These are phyloP conservation scores for Goniozus legneri DNA, from an alignment of 1,140 invertebrate genomes.

Conservation along the genomic window DNA sequence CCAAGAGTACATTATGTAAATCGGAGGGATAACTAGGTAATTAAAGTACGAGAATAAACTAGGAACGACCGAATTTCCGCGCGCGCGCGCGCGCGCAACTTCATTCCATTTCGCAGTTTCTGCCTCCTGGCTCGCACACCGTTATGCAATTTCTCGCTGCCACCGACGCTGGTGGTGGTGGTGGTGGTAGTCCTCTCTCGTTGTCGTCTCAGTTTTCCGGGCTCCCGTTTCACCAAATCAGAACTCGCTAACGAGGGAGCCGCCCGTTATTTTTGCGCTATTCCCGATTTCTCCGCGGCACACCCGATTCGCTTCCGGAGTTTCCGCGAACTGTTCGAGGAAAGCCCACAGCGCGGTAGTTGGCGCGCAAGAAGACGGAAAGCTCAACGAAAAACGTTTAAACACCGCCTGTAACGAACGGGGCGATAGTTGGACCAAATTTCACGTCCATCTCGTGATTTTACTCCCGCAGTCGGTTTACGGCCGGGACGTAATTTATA, in stretches of 20 bases:
- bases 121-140: background rate
- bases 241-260: conserved; percentile 26
- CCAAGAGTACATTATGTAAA: conserved; percentile 33
- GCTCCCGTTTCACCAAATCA: conserved; percentile 2
- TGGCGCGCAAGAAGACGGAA: too few species aligned
- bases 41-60: conserved; percentile 36
- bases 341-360: too few species aligned
- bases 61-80: conserved; percentile 25
- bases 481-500: conserved; percentile 12
- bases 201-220: background rate
- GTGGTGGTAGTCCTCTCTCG: too few species aligned
- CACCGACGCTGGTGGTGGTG: too few species aligned
- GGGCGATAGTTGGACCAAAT: too few species aligned
- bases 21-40: conserved; percentile 31
- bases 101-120: conserved; percentile 24
- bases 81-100: too few species aligned
- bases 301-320: too few species aligned
- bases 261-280: conserved; percentile 27
- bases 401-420: too few species aligned
- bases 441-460: too few species aligned
- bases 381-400: too few species aligned
- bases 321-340: too few species aligned
- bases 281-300: conserved; percentile 24
- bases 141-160: background rate
- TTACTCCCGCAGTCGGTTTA: conserved; percentile 9